Evolutionary conservation across 2,888 invertebrate species (phyloP).

Genomic region (Diaprepes abbreviatus): DNA sequence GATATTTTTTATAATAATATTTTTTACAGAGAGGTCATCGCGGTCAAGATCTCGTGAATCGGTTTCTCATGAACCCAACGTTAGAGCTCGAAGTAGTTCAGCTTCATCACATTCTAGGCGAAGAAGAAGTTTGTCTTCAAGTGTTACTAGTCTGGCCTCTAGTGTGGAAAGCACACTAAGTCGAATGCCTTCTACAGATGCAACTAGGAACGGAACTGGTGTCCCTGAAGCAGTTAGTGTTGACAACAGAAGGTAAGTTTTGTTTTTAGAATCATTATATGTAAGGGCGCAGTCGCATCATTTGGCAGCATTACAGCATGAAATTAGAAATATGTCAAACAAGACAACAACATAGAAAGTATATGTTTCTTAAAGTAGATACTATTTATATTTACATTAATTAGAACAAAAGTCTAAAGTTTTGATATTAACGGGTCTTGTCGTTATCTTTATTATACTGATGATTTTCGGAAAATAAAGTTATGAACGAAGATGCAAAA

Average conservation of each 20-base stretch:
- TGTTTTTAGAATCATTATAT: background rate
- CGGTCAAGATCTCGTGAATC: constrained; percentile 59
- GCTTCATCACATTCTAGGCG: constrained; percentile 63
- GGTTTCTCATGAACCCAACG: constrained; percentile 58
- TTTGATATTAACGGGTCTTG: no score
- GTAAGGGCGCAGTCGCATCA: no score
- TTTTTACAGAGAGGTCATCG: constrained; percentile 54
- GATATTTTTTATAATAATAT: no score
- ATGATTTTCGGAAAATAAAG: no score
- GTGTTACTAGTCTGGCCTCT: constrained; percentile 65
- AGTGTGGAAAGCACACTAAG: constrained; percentile 63
- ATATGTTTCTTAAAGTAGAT: no score
- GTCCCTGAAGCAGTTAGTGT: constrained; percentile 52
- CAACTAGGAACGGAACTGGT: constrained; percentile 34
- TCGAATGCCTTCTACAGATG: constrained; percentile 17
- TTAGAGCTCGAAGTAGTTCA: constrained; percentile 62
- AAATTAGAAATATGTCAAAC: no score
- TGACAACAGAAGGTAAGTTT: constrained; percentile 50
- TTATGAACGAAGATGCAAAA: no score
- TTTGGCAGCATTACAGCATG: no score
- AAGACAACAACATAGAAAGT: no score
- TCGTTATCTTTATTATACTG: no score
- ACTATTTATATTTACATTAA: no score
- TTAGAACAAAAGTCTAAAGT: no score
- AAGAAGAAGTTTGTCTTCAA: constrained; percentile 64